Evolutionary conservation across 1,140 invertebrate genomes (phyloP).

Genomic region (Doryteuthis pealeii): DNA sequence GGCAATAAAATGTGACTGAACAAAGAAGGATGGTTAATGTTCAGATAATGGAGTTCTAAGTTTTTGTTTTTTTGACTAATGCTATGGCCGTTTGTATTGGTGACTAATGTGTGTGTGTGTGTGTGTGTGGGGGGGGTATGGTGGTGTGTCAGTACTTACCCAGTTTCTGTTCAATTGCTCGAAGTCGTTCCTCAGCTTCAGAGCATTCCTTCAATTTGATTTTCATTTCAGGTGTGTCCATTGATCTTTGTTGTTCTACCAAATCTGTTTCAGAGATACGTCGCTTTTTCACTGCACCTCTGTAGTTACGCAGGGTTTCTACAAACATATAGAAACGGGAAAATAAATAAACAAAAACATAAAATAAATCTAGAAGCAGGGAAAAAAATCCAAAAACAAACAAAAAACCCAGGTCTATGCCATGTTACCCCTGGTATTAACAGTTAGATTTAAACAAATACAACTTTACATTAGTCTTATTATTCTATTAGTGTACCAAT

Average conservation of each 20-base stretch:
- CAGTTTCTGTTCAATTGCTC: slow-evolving; percentile 47
- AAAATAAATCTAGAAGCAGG: neutral
- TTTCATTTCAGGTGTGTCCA: slow-evolving; percentile 53
- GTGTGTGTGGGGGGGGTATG: too few relatives aligned
- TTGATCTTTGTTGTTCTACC: slow-evolving; percentile 46
- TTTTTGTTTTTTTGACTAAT: too few relatives aligned
- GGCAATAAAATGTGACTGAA: too few relatives aligned
- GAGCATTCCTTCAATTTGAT: slow-evolving; percentile 54
- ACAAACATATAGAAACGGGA: neutral
- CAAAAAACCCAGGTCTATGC: too few relatives aligned
- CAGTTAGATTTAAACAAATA: too few relatives aligned
- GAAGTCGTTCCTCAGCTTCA: slow-evolving; percentile 50
- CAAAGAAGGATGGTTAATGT: too few relatives aligned
- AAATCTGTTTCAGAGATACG: slow-evolving; percentile 47
- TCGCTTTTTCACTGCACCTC: slow-evolving; percentile 38
- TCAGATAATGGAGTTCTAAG: too few relatives aligned
- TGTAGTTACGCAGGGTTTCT: slow-evolving; percentile 51
- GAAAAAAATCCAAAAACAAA: neutral
- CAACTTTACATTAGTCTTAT: too few relatives aligned
- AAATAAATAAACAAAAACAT: slow-evolving; percentile 4
- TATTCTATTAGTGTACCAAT: too few relatives aligned
- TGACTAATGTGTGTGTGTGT: too few relatives aligned
- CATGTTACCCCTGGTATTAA: too few relatives aligned
- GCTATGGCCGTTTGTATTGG: too few relatives aligned
- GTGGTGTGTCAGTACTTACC: slow-evolving; percentile 36